Base-by-base conservation (phyloP, 2,888 invertebrate genomes). In the Conops quadrifasciatus region DNA sequence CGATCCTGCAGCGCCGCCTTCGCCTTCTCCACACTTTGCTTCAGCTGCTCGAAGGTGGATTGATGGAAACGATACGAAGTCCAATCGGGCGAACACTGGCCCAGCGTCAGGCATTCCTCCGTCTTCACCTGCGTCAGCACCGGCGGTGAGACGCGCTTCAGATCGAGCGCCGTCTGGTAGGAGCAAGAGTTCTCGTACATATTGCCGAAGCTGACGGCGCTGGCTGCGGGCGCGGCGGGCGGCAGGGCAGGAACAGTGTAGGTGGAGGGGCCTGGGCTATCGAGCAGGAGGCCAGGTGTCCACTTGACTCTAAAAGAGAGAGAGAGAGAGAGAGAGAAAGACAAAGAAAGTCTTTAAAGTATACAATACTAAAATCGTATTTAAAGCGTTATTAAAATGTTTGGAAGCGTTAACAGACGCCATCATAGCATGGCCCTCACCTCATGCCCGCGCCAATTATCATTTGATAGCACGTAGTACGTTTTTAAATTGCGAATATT, bases 151-250 rank as follows among this genome's bases (percentile, higher is more conserved):
- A 91, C 89, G 79, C 92, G 89, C 86, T 93, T 93, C 80, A 93
- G 87, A 87, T 93, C 93, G 81, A 93, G 87, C 82, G 93, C 93
- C 85, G 92, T 92, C 84, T 94, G 94, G 88, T 95, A 95, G 86
- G 94, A 95, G 89, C 95, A 95, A 83, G 94, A 94, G 88, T 94
- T 94, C 89, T 95, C 95, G 91, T 95, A 95, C 95, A 95, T 95
- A 67, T 65, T 72, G 69, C 24, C 15, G 28, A 60, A n/a, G 51
- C 53, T 65, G 60, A 19, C 64, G 16, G 67, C 59, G 45, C 51
- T 26, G 13, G 45, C 43, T 2, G 66, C 59, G 24, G 66, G 16
- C n/a, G n/a, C n/a, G 26, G 30, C 24, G 16, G 66, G 64, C 51
- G 66, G 28, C 49, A 28, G 19, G 5, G 72, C 62, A 11, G 68